phyloP scores from a whole-genome alignment of 2,113 vertebrate genomes.

The Perca fluviatilis region DNA sequence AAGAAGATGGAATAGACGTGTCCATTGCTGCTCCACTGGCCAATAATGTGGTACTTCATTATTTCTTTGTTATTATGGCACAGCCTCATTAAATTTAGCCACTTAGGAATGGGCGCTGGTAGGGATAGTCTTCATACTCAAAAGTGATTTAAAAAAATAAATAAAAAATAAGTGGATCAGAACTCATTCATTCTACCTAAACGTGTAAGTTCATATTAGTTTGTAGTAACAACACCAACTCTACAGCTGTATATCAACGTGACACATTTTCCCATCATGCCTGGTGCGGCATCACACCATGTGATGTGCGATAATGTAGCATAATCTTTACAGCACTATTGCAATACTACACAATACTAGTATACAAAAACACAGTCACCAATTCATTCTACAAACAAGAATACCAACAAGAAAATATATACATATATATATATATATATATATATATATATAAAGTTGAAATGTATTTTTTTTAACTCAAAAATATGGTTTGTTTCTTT shows the following conservation, averaged over 20 bases:
- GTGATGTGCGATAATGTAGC: neutral
- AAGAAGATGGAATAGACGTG: conserved; percentile 84
- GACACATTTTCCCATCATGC: neutral
- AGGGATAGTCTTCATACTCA: neutral
- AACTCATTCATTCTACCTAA: neutral
- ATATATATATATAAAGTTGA: too few species aligned
- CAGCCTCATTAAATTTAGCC: conserved; percentile 2
- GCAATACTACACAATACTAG: too few species aligned
- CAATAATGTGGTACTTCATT: conserved; percentile 90
- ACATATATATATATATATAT: too few species aligned
- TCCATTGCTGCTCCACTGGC: conserved; percentile 76
- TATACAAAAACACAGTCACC: neutral
- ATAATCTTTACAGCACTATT: neutral
- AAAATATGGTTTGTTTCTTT: neutral
- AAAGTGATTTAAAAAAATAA: neutral
- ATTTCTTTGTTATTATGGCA: conserved; percentile 23
- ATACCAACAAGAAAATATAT: too few species aligned
- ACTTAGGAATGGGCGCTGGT: neutral
- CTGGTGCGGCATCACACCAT: neutral
- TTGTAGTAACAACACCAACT: neutral
- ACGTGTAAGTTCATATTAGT: neutral
- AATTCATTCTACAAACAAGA: too few species aligned
- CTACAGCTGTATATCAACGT: neutral
- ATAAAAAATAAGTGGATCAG: neutral
- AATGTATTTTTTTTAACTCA: too few species aligned